Base-by-base conservation (phyloP, 2,797 vertebrate species). In the Sebastes ruberrimus region DNA sequence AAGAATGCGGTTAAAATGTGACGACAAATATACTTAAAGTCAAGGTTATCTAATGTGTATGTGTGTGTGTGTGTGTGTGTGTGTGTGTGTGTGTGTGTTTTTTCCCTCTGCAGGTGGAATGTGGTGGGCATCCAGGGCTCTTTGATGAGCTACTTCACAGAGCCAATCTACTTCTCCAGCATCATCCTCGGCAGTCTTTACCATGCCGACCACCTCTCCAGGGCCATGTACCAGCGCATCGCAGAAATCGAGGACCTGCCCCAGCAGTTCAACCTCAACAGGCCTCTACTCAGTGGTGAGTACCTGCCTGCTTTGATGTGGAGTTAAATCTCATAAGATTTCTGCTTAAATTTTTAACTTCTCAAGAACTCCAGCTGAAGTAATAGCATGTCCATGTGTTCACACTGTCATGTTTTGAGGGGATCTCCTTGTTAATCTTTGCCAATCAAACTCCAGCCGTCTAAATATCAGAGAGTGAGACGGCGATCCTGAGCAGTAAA, bases 171-270 rank as follows among this genome's bases (percentile, higher is more conserved):
- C 96, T 97, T 99, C 95, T 98, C 97, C 83, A 99, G 98, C 96
- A 97, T 99, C 95, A 98, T 99, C 95, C 93, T 99, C 86, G 98
- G 98, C 88, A 99, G 97, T 92, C 96, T 99, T 59, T 99, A 99
- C 95, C 98, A 99, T 23, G 97, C 96, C 10, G 98, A 99, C 94
- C 98, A 99, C 94, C 97, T 99, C 74, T 99, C 97, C 89, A 95
- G 98, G 81, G 98, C 98, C 92, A 97, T 98, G 94, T 99, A 99
- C 96, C 98, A 99, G 95, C 96, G 98, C 82, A 97, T 99, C 92
- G 94, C 97, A 61, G 97, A 97, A 82, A 98, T 99, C 59, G 97
- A 98, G 92, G 97, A 97, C 90, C 95, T 99, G 84, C 98, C 97
- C 5, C 94, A 96, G 56, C 97, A 97, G 80, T 99, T 98, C 92